Percentiles rank a stretch among this genome's conserved stretches.
Conservation (phyloP, 2,888 invertebrate genomes). For the Blastobasis adustella region DNA sequence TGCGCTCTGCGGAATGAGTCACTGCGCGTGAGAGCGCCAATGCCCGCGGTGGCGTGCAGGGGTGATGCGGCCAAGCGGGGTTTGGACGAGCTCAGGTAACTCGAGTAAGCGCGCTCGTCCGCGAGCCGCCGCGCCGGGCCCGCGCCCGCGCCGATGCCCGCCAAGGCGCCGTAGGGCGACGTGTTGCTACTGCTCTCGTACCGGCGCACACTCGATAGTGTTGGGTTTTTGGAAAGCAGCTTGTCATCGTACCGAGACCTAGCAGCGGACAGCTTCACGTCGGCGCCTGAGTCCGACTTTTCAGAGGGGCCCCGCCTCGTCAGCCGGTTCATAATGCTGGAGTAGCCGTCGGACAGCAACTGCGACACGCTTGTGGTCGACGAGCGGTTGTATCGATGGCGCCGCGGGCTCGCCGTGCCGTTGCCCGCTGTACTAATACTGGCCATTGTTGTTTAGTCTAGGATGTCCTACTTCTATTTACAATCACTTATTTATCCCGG, state of each 20-base stretch:
- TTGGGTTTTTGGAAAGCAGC: slow-evolving; percentile 47
- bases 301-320: slow-evolving; percentile 86
- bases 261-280: slow-evolving; percentile 43
- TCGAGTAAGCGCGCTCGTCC: slow-evolving; percentile 56
- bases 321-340: slow-evolving; percentile 87
- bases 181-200: slow-evolving; percentile 62
- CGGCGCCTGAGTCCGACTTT: slow-evolving; percentile 67
- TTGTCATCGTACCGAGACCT: slow-evolving; percentile 63
- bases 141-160: slow-evolving; percentile 32
- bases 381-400: slow-evolving; percentile 83
- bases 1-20: slow-evolving; percentile 67
- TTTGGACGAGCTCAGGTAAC: slow-evolving; percentile 54
- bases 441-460: slow-evolving; percentile 39
- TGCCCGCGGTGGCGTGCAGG: slow-evolving; percentile 49
- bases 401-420: slow-evolving; percentile 68
- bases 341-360: slow-evolving; percentile 89
- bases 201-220: slow-evolving; percentile 51
- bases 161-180: slow-evolving; percentile 53
- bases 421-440: slow-evolving; percentile 51
- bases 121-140: slow-evolving; percentile 44
- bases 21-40: slow-evolving; percentile 55
- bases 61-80: slow-evolving; percentile 58
- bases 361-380: slow-evolving; percentile 90
- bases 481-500: slow-evolving; percentile 47
- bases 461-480: slow-evolving; percentile 17